Evolutionary conservation across 2,797 vertebrate species (phyloP).

Genomic region (Momotus momota): DNA sequence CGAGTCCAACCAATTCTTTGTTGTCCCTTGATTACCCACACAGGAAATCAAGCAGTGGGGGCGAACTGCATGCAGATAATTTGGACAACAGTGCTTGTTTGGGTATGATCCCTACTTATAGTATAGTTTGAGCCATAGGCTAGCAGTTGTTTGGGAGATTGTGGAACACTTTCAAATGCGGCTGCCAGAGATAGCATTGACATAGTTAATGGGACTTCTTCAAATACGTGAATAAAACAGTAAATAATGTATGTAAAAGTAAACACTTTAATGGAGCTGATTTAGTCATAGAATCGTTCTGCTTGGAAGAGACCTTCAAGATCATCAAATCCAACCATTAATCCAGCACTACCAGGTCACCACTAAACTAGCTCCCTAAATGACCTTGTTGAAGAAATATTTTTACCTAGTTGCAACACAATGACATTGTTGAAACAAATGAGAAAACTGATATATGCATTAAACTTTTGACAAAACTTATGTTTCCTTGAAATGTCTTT

Average conservation of each 20-base stretch:
- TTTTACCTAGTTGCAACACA: background rate
- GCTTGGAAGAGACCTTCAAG: background rate
- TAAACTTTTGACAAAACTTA: background rate
- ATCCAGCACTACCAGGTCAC: background rate
- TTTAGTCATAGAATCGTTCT: background rate
- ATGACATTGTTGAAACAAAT: background rate
- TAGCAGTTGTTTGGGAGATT: background rate
- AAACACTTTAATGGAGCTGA: background rate
- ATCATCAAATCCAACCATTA: background rate
- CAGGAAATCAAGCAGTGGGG: background rate
- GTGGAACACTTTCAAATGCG: background rate
- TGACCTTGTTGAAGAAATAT: background rate
- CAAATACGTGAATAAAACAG: background rate
- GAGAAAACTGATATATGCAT: background rate
- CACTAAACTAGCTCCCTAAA: background rate
- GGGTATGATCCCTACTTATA: rapidly evolving
- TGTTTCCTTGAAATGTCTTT: background rate
- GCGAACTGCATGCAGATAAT: background rate
- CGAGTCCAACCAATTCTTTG: background rate
- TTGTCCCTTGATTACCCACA: background rate
- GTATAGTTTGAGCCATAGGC: background rate
- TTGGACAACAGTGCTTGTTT: background rate
- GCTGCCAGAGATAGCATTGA: background rate
- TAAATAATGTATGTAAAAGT: background rate
- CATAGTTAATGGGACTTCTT: background rate